Evolutionary conservation across 2,113 vertebrate genomes (phyloP).

Genomic region (Rhabdornis inornatus): DNA sequence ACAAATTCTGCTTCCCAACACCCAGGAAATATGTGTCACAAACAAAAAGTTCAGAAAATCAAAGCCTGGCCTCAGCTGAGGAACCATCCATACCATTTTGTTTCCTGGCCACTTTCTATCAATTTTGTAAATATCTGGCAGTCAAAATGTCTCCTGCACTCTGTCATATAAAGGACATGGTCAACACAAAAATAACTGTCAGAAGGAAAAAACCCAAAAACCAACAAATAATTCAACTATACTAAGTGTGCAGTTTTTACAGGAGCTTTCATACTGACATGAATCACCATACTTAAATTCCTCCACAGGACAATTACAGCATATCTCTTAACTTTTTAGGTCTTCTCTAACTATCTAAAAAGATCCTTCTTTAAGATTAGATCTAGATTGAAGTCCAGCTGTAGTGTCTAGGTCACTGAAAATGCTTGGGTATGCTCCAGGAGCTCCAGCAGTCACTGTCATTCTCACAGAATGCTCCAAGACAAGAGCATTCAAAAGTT

Average conservation of each 20-base stretch:
- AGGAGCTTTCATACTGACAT: neutral
- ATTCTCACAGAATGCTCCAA: neutral
- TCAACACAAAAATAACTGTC: neutral
- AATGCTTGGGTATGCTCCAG: neutral
- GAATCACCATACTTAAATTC: neutral
- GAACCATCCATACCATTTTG: neutral
- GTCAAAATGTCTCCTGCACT: neutral
- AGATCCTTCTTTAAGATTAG: neutral
- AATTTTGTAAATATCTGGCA: neutral
- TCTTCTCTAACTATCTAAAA: neutral
- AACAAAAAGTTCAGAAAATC: neutral
- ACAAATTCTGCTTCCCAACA: neutral
- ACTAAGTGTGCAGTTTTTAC: neutral
- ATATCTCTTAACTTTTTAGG: neutral
- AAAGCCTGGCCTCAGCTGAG: neutral
- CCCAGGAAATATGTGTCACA: neutral
- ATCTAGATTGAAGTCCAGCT: neutral
- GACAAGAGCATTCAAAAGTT: neutral
- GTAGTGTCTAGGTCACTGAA: neutral
- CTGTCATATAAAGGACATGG: neutral
- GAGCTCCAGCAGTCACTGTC: neutral
- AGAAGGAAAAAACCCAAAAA: neutral
- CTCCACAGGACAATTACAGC: neutral
- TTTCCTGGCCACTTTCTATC: neutral
- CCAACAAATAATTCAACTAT: neutral